Conservation (phyloP, 2,113 vertebrate species). For the Paraplagusia blochii region DNA sequence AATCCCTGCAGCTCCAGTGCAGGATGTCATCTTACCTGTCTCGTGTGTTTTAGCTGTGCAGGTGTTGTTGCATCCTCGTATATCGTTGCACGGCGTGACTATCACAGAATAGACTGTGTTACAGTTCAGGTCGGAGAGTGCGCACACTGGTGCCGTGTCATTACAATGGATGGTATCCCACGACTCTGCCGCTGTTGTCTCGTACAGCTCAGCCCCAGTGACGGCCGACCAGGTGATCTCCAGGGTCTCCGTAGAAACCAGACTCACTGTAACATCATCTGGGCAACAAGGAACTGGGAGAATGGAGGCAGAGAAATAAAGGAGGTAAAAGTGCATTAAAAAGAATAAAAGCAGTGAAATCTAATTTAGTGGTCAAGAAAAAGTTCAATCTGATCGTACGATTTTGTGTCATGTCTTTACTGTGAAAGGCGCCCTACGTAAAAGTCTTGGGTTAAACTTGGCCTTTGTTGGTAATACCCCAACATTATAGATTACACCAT, state of each 20-base stretch:
- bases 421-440: too few species aligned
- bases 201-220: slow-evolving; percentile 85
- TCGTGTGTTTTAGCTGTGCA: slow-evolving; percentile 69
- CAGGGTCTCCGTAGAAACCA: slow-evolving; percentile 81
- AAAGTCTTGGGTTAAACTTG: too few species aligned
- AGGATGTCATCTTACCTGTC: slow-evolving; percentile 75
- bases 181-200: slow-evolving; percentile 75
- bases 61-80: slow-evolving; percentile 78
- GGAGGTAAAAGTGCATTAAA: not conserved
- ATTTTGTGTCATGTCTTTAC: not conserved
- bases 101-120: slow-evolving; percentile 79
- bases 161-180: slow-evolving; percentile 72
- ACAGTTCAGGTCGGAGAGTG: slow-evolving; percentile 82
- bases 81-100: slow-evolving; percentile 83
- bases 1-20: not conserved
- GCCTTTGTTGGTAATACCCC: not conserved
- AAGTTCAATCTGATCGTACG: not conserved
- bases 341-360: too few species aligned
- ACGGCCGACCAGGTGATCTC: slow-evolving; percentile 82
- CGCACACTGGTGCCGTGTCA: slow-evolving; percentile 81
- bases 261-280: slow-evolving; percentile 66
- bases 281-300: slow-evolving; percentile 88
- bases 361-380: not conserved
- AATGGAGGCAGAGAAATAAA: slow-evolving; percentile 7
- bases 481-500: not conserved